Evolutionary conservation across 1,140 invertebrate species (phyloP), one percentile per base, ranked within the genome.

Genomic region (Planococcus citri): DNA sequence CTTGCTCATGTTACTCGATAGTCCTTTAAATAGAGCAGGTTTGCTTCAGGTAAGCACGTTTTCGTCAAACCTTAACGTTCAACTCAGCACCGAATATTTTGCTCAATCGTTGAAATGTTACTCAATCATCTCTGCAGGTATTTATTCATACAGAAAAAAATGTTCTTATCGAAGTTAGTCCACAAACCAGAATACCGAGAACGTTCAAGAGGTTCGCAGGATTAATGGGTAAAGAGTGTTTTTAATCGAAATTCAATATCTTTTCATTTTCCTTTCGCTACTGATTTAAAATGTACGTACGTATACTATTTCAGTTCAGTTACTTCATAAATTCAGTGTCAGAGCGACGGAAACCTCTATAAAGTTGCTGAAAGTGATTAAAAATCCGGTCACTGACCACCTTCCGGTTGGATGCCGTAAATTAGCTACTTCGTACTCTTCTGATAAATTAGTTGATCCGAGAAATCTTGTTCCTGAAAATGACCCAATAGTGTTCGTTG

Each of bases 201-300:
- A 99, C 97, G 14, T 99, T 96, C 77, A 97, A 98, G 77, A 84
- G 97, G 77, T 99, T 99, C 85, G 94, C 95, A 76, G 96, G 95
- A 57, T 80, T 99, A 20, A 98, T 99, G 88, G 94, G 94, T 95
- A 84, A 27, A 21, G 20, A n/a, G 14, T 24, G 9, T 33, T 12
- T 27, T 17, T 68, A 29, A 8, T 8, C 27, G 1, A 68, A 27
- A 37, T 68, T 4, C n/a, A 10, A n/a, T n/a, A n/a, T n/a, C 64
- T 10, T 25, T 29, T 68, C 64, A 6, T 33, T 33, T 37, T 51
- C 17, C n/a, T 68, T 9, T 20, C 2, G 4, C 21, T 4, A 29
- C 29, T 57, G n/a, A 57, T 20, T 70, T 70, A 6, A n/a, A 33
- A 27, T 12, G 27, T 29, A n/a, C 38, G 9, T n/a, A 17, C 51